A percentile compares a stretch with the other conserved stretches of the same genome.
These are phyloP conservation scores for Semibalanus balanoides DNA, from an alignment of 1,140 invertebrate genomes.

Conservation along the genomic window DNA sequence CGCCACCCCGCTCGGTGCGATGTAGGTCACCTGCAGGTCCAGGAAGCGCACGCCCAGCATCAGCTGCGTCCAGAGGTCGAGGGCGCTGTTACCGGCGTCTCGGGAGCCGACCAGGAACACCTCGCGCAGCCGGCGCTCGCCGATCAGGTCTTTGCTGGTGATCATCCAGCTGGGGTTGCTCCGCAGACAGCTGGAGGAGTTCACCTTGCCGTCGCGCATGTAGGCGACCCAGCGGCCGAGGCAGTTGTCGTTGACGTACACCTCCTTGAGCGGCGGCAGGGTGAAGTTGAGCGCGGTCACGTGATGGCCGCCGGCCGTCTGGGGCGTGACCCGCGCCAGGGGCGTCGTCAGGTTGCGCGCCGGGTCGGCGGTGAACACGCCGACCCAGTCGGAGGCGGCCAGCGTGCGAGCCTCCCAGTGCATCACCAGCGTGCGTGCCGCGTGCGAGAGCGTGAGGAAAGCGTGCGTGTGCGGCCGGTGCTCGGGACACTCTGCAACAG, in stretches of 20 bases:
- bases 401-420: slow-evolving; percentile 17
- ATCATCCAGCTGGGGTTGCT: slow-evolving; percentile 45
- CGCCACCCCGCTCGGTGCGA: slow-evolving; percentile 19
- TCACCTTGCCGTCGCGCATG: slow-evolving; percentile 19
- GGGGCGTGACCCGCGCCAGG: slow-evolving; percentile 8
- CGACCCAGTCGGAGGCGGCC: slow-evolving; percentile 18
- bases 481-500: neutral
- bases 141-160: slow-evolving; percentile 30
- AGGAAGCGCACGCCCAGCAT: slow-evolving; percentile 25
- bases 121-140: slow-evolving; percentile 31
- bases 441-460: neutral
- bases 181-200: slow-evolving; percentile 30
- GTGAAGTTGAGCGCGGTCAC: slow-evolving; percentile 17
- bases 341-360: neutral
- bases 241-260: slow-evolving; percentile 19
- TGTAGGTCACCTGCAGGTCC: slow-evolving; percentile 25
- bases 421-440: slow-evolving; percentile 3
- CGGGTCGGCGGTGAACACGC: slow-evolving; percentile 18
- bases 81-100: slow-evolving; percentile 42
- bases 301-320: slow-evolving; percentile 12
- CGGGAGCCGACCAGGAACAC: slow-evolving; percentile 47
- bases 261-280: slow-evolving; percentile 13
- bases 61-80: slow-evolving; percentile 26
- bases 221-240: slow-evolving; percentile 28
- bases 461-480: neutral